phyloP scores from a whole-genome alignment of 2,888 invertebrate species.

The Chrysolina oricalcia region DNA sequence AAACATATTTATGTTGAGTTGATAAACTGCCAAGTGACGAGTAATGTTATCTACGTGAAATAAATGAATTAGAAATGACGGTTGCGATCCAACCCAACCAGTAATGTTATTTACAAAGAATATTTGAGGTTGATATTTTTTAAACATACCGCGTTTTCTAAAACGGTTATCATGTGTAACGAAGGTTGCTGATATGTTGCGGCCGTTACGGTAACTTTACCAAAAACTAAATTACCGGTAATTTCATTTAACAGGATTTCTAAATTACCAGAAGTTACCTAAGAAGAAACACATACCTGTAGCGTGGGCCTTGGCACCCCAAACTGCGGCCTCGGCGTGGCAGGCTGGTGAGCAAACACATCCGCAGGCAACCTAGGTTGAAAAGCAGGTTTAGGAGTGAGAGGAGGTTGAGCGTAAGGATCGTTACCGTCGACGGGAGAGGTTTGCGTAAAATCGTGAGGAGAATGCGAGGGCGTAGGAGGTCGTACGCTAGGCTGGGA shows the following conservation, averaged over 20 bases:
- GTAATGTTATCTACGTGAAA: too few species aligned
- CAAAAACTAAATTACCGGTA: slow-evolving; percentile 24
- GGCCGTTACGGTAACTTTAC: too few species aligned
- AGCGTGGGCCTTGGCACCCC: slow-evolving; percentile 63
- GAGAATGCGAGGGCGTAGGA: slow-evolving; percentile 62
- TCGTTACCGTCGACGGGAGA: slow-evolving; percentile 67
- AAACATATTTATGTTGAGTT: too few species aligned
- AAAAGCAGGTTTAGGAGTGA: slow-evolving; percentile 72
- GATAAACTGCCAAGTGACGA: too few species aligned
- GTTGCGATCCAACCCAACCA: too few species aligned
- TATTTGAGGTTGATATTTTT: too few species aligned
- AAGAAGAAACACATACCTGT: slow-evolving; percentile 50
- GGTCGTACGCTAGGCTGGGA: slow-evolving; percentile 61
- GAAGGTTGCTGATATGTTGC: too few species aligned
- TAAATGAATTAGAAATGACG: too few species aligned
- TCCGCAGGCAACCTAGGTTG: slow-evolving; percentile 63
- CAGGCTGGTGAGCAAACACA: slow-evolving; percentile 74
- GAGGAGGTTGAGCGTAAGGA: slow-evolving; percentile 74
- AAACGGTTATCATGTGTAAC: too few species aligned
- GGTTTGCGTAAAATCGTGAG: slow-evolving; percentile 59
- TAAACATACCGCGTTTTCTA: too few species aligned
- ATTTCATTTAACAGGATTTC: not conserved
- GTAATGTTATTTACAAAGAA: too few species aligned
- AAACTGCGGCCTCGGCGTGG: slow-evolving; percentile 74
- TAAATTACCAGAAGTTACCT: not conserved